Conservation (phyloP, 2,797 vertebrate species). For the Lycodopsis pacificus region DNA sequence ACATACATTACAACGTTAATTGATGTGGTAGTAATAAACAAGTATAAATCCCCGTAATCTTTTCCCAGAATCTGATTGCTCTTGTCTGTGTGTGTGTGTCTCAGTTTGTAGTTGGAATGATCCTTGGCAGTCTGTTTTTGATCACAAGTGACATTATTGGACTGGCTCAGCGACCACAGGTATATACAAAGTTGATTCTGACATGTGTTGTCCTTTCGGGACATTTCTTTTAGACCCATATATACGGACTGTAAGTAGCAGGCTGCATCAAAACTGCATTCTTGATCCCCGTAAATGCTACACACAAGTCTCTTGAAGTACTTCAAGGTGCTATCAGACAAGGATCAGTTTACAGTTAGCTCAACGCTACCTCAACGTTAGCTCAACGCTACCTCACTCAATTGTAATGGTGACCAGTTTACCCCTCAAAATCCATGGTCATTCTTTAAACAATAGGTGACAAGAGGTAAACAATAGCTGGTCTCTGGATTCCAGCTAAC, state of each 20-base stretch:
- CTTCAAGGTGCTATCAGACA: not conserved
- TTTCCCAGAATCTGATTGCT: not conserved
- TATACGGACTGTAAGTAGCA: not conserved
- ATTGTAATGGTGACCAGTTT: not conserved
- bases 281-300: no score
- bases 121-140: conserved; percentile 48
- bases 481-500: not conserved
- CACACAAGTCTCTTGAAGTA: not conserved
- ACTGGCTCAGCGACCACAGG: not conserved
- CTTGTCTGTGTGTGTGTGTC: conserved; percentile 19
- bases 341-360: not conserved
- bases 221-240: not conserved
- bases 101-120: conserved; percentile 70
- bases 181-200: conserved; percentile 44
- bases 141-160: not conserved
- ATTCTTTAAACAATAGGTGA: not conserved
- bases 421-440: not conserved
- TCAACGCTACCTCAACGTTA: not conserved
- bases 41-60: not conserved
- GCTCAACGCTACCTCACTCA: no score
- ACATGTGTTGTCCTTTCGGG: not conserved
- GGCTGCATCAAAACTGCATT: not conserved
- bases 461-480: not conserved
- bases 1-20: not conserved
- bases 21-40: not conserved